A percentile compares a stretch with the other conserved stretches of the same genome.
Conservation (phyloP, 2,888 invertebrate species). For the Choristoneura rosaceana region DNA sequence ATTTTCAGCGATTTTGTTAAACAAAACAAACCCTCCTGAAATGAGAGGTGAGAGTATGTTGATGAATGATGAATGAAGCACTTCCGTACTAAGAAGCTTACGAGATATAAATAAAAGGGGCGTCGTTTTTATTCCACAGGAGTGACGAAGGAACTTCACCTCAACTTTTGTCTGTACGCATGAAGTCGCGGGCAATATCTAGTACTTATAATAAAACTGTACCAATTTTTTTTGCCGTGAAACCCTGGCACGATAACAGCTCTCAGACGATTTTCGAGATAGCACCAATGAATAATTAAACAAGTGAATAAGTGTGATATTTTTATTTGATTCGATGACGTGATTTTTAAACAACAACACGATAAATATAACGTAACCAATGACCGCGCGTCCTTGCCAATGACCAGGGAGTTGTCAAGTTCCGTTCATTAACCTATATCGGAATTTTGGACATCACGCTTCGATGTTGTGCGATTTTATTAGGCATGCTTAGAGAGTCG, state of each 20-base stretch:
- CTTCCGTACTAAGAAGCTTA: too few relatives aligned
- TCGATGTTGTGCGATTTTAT: constrained; percentile 32
- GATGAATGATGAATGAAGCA: too few relatives aligned
- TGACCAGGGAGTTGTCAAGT: constrained; percentile 27
- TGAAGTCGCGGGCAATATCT: too few relatives aligned
- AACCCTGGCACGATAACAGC: not conserved
- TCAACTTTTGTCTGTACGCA: too few relatives aligned
- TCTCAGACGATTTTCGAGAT: not conserved
- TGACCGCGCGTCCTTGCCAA: constrained; percentile 49
- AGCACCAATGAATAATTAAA: constrained; percentile 2
- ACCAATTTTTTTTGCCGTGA: not conserved
- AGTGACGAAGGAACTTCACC: too few relatives aligned
- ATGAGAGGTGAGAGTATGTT: too few relatives aligned
- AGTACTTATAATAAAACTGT: not conserved
- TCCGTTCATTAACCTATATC: constrained; percentile 44
- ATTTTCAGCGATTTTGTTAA: too few relatives aligned
- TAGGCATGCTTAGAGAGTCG: constrained; percentile 25
- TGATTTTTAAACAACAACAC: constrained; percentile 27
- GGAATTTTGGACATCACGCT: constrained; percentile 33
- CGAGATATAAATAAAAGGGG: too few relatives aligned
- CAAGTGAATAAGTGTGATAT: not conserved
- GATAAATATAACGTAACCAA: constrained; percentile 44
- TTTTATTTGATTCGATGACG: constrained; percentile 24
- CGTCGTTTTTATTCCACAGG: too few relatives aligned
- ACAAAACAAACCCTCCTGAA: too few relatives aligned